Percentiles rank a stretch among this genome's conserved stretches.
These are phyloP conservation scores for Nymphalis io DNA, from an alignment of 1,140 invertebrate genomes.

Conservation along the genomic window DNA sequence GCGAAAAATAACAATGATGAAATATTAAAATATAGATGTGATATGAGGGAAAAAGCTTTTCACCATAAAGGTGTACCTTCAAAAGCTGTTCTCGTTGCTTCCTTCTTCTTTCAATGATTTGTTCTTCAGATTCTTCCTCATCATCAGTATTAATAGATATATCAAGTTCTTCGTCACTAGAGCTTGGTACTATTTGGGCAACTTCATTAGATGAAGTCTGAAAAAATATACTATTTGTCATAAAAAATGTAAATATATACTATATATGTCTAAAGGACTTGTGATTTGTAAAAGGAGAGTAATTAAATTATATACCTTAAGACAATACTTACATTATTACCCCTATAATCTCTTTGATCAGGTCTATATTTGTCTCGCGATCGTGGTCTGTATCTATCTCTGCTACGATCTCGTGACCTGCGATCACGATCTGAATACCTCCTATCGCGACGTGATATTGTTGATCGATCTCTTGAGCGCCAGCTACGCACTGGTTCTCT, in stretches of 20 bases:
- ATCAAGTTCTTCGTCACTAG: slow-evolving; percentile 83
- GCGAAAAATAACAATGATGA: too few relatives aligned
- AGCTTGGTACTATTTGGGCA: slow-evolving; percentile 77
- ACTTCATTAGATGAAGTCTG: slow-evolving; percentile 93
- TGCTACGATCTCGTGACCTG: slow-evolving; percentile 56
- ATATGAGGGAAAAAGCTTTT: too few relatives aligned
- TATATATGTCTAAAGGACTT: not conserved
- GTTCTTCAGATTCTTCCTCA: slow-evolving; percentile 97
- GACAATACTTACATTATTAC: slow-evolving; percentile 53
- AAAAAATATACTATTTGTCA: slow-evolving; percentile 60
- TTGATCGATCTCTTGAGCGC: slow-evolving; percentile 55
- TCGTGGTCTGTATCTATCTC: slow-evolving; percentile 51
- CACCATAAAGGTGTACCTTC: slow-evolving; percentile 82
- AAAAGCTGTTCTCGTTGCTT: slow-evolving; percentile 94
- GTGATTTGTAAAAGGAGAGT: too few relatives aligned
- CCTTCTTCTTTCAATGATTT: slow-evolving; percentile 94
- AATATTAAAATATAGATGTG: too few relatives aligned
- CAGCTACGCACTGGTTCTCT: slow-evolving; percentile 56
- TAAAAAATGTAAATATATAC: not conserved
- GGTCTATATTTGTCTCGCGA: slow-evolving; percentile 55
- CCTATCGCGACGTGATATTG: slow-evolving; percentile 41
- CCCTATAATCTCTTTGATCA: slow-evolving; percentile 42
- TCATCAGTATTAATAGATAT: slow-evolving; percentile 90
- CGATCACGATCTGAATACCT: slow-evolving; percentile 46
- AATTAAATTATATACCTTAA: not conserved